Conservation (phyloP, 2,113 vertebrate genomes). For the Microtus oregoni region DNA sequence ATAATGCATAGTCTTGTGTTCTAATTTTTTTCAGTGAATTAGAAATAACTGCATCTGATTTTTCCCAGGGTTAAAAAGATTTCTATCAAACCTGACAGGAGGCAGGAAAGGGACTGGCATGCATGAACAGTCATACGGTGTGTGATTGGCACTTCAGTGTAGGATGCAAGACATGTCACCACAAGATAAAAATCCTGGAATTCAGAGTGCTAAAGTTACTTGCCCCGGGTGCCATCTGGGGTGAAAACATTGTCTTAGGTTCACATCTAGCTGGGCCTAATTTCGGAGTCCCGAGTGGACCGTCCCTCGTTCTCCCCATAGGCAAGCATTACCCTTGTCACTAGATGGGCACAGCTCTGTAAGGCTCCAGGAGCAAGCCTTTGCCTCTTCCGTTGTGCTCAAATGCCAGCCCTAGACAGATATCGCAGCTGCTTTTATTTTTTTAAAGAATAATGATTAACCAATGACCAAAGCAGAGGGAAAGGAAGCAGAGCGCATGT, state of each 20-base stretch:
- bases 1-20: neutral
- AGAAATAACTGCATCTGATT: neutral
- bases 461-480: neutral
- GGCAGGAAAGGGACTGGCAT: fast-evolving
- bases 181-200: neutral
- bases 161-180: neutral
- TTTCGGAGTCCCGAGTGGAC: fast-evolving
- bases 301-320: neutral
- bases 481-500: neutral
- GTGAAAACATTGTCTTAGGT: neutral
- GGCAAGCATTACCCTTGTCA: no score
- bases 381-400: neutral
- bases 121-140: neutral
- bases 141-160: neutral
- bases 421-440: neutral
- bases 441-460: neutral
- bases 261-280: neutral
- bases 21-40: conserved; percentile 11
- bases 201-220: fast-evolving
- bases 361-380: no score
- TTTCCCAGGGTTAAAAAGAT: neutral
- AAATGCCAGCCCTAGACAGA: neutral
- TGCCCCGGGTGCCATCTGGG: neutral
- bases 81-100: neutral
- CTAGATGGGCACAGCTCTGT: neutral